These are phyloP conservation scores for Aleiodes leptofemur DNA, from an alignment of 2,888 invertebrate species.

Conservation along the genomic window DNA sequence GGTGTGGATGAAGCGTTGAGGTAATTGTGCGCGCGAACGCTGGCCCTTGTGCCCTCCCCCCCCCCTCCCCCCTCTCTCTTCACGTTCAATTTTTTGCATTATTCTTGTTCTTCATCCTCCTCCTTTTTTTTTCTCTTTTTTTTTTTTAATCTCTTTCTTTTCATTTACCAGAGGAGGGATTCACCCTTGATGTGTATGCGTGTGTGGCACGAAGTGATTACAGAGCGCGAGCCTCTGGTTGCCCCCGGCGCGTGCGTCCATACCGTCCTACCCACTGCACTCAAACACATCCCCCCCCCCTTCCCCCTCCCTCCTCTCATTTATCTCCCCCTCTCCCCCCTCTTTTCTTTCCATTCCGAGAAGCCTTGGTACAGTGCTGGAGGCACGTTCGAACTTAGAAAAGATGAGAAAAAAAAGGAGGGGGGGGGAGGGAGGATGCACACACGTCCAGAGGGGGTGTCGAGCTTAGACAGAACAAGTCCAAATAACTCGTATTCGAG, in stretches of 20 bases:
- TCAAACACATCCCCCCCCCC: conserved; percentile 57
- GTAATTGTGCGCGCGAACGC: conserved; percentile 51
- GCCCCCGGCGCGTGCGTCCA: conserved; percentile 75
- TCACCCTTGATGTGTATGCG: conserved; percentile 50
- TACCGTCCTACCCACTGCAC: conserved; percentile 44
- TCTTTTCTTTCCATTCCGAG: conserved; percentile 53
- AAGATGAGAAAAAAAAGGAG: too few relatives aligned
- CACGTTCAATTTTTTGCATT: conserved; percentile 52
- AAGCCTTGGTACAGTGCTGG: conserved; percentile 45
- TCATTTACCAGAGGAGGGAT: conserved; percentile 35
- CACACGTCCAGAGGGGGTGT: conserved; percentile 32
- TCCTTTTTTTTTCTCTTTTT: not conserved
- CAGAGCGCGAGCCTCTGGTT: conserved; percentile 73
- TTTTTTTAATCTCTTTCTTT: conserved; percentile 20
- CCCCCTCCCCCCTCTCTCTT: conserved; percentile 47
- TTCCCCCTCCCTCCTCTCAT: conserved; percentile 54
- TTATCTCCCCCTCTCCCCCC: conserved; percentile 39
- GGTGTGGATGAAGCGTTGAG: conserved; percentile 49
- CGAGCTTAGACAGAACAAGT: conserved; percentile 36
- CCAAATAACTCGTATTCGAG: conserved; percentile 40
- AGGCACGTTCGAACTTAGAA: conserved; percentile 31
- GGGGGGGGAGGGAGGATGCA: not conserved
- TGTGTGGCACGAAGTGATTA: conserved; percentile 70
- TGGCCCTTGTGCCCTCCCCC: conserved; percentile 44
- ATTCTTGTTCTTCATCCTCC: not conserved